Evolutionary conservation across 2,888 invertebrate species (phyloP), one percentile per base, ranked within the genome.

Genomic region (Tupiocoris notatus): DNA sequence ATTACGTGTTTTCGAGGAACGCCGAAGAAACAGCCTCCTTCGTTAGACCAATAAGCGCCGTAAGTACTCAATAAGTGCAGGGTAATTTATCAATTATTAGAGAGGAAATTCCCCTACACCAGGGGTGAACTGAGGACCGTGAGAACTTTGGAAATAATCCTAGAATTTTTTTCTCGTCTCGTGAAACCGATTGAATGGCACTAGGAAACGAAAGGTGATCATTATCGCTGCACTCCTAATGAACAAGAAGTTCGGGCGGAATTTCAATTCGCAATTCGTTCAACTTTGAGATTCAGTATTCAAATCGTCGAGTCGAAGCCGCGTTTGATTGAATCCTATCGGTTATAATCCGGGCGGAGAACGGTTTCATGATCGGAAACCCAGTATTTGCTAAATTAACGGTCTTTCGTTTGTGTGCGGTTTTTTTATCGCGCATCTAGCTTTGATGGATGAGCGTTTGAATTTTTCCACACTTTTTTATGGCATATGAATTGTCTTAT

Each of bases 61-160:
- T 66, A 57, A 56, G 56, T 67, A 7, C 67, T n/a, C 67, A 67
- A 67, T 67, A 67, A 67, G 54, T 67, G 67, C 67, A 21, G 67
- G 56, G 67, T 67, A 67, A 67, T 67, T 67, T 67, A 67, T 67
- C 67, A 67, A 67, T 67, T 67, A 67, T 67, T 67, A 22, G 39
- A 39, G 39, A 12, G 39, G 39, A 39, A 39, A 39, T 39, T 39
- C 39, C 12, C 39, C 39, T 39, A n/a, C 39, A 7, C 12, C 39
- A 12, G 39, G 39, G 39, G 39, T 39, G 39, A 39, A 39, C 39
- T 39, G 6, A 12, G 39, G 3, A 39, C 39, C 39, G 39, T 39
- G 39, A 39, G 39, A 39, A 39, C 39, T 39, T 39, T 3, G 12
- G 12, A 39, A 39, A 39, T 39, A 39, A 39, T 39, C 3, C 6